Percentiles rank a stretch among this genome's conserved stretches.
These are phyloP conservation scores for Colletes collaris DNA, from an alignment of 2,888 invertebrate genomes.

Conservation along the genomic window DNA sequence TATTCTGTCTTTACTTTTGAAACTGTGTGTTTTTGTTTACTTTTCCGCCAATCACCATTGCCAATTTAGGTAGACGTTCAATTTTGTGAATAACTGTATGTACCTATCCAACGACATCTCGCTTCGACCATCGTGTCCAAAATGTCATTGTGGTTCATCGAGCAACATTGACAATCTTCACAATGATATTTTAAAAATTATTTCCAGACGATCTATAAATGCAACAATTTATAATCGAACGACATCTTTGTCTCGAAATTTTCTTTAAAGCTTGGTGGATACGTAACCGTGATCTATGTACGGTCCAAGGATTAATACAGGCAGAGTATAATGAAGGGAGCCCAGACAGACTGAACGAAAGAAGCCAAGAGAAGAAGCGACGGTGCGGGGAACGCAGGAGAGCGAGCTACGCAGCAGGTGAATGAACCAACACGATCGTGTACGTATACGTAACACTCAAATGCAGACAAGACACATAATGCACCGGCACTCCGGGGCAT, in stretches of 20 bases:
- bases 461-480: conserved; percentile 49
- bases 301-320: conserved; percentile 68
- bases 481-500: conserved; percentile 33
- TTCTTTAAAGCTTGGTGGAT: conserved; percentile 57
- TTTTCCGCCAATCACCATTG: no score
- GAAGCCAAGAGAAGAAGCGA: conserved; percentile 51
- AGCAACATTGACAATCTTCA: no score
- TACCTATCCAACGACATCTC: no score
- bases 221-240: no score
- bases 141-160: no score
- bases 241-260: background rate
- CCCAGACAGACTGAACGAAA: conserved; percentile 46
- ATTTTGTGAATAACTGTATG: no score
- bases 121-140: no score
- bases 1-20: no score
- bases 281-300: conserved; percentile 67
- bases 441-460: conserved; percentile 56
- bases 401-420: conserved; percentile 66
- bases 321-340: conserved; percentile 46
- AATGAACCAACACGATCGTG: conserved; percentile 69
- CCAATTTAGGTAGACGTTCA: background rate
- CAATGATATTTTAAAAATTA: background rate
- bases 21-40: no score
- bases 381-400: conserved; percentile 39
- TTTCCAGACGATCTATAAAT: background rate